Conservation (phyloP, 2,797 vertebrate species). For the Arremon aurantiirostris region DNA sequence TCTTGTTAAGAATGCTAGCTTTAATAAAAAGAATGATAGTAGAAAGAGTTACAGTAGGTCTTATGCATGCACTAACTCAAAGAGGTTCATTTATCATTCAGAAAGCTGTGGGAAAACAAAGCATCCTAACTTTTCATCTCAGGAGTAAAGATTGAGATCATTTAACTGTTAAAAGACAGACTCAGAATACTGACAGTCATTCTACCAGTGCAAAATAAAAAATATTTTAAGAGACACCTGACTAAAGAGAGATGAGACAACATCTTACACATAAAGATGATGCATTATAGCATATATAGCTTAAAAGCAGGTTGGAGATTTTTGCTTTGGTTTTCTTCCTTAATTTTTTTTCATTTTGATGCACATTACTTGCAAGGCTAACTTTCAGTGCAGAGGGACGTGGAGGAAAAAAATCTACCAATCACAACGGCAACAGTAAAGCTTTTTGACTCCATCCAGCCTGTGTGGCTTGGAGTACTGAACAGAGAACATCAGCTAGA, state of each 20-base stretch:
- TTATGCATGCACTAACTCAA: not conserved
- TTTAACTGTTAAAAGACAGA: not conserved
- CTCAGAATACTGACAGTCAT: not conserved
- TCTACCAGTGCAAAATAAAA: not conserved
- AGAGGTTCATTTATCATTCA: not conserved
- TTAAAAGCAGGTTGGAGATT: not conserved
- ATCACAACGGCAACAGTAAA: not conserved
- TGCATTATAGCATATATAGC: not conserved
- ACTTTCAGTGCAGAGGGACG: not conserved
- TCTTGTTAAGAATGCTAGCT: not conserved
- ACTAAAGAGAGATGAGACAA: not conserved
- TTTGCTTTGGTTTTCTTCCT: not conserved
- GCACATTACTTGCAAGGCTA: not conserved
- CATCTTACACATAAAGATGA: not conserved
- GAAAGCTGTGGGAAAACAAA: not conserved
- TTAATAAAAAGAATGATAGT: not conserved
- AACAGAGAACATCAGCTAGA: not conserved
- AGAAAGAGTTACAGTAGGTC: not conserved
- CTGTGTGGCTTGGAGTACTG: not conserved
- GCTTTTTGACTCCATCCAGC: not conserved
- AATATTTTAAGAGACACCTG: not conserved
- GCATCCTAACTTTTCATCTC: not conserved
- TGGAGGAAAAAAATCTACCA: not conserved
- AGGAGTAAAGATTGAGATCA: not conserved
- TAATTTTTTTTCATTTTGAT: not conserved